Evolutionary conservation across 2,888 invertebrate species (phyloP), one percentile per base, ranked within the genome.

Genomic region (Tetragonula carbonaria): DNA sequence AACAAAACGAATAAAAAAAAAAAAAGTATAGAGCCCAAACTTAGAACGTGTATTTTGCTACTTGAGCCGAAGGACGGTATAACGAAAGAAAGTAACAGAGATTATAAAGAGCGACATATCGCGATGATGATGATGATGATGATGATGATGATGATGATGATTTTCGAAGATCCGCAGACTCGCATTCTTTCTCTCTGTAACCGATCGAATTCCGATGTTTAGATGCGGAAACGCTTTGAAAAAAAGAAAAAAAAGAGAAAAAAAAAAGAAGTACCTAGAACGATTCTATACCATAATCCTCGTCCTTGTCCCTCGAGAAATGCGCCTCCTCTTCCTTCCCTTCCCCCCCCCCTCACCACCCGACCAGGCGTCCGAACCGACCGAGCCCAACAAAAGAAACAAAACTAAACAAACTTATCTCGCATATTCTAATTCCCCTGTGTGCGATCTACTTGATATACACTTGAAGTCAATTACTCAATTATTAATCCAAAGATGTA

Each of bases 401-500:
- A 68, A 57, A 45, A 45, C 45, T 45, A 45, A 45, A 45, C 45
- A 45, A 38, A 59, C 53, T 51, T 28, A 14, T 57, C 50, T 65
- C 78, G n/a, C 74, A 63, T 50, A 74, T 71, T 84, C 83, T 73
- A 80, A 83, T 83, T 80, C 83, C 83, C 80, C 81, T 63, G 76
- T 84, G 86, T 84, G 86, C 86, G 90, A 87, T 82, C 80, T 82
- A 80, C 67, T 77, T 67, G 76, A 80, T 67, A 93, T 93, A 93
- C 93, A 94, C 94, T 94, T 92, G 86, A 94, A 94, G 94, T 94
- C 94, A 94, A 94, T 94, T 94, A 94, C 90, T 93, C 91, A 92
- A 93, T 82, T 51, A 82, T 92, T 92, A 92, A 92, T 86, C 91
- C 91, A 86, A 92, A 88, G 76, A 81, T 80, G 55, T 84, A 84